A percentile compares a stretch with the other conserved stretches of the same genome.
Conservation (phyloP, 2,797 vertebrate genomes). For the Paratrypauchen microcephalus region DNA sequence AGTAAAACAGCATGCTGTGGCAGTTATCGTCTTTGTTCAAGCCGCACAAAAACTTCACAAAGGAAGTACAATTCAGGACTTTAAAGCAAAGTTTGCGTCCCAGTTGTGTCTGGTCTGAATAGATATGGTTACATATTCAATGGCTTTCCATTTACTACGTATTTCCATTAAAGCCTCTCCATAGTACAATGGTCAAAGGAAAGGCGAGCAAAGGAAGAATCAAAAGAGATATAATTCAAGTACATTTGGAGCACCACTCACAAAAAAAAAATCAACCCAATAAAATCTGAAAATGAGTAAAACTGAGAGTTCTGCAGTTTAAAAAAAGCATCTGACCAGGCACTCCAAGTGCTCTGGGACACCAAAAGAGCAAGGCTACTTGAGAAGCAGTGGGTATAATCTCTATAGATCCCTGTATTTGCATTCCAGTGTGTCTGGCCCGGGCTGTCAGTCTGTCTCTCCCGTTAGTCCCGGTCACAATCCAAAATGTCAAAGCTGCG, state of each 20-base stretch:
- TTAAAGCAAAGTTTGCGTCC: conserved; percentile 48
- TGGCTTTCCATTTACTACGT: conserved; percentile 56
- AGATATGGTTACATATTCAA: conserved; percentile 46
- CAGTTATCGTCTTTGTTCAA: conserved; percentile 14
- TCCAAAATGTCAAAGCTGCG: conserved; percentile 44
- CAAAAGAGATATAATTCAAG: conserved; percentile 37
- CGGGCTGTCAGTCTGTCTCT: conserved; percentile 52
- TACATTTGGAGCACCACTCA: conserved; percentile 48
- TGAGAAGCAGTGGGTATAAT: conserved; percentile 51
- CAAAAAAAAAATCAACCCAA: conserved; percentile 36
- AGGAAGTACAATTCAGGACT: conserved; percentile 39
- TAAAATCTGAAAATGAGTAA: conserved; percentile 17
- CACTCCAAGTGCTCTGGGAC: conserved; percentile 29
- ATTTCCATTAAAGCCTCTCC: conserved; percentile 62
- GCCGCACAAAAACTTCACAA: conserved; percentile 15
- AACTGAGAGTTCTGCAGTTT: conserved; percentile 31
- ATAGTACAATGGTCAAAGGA: conserved; percentile 33
- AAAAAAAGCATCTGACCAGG: conserved; percentile 38
- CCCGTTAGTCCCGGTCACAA: conserved; percentile 54
- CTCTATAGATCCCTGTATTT: conserved; percentile 59
- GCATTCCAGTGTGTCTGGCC: conserved; percentile 68
- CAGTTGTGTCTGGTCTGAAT: conserved; percentile 45
- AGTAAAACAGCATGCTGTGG: conserved; percentile 11
- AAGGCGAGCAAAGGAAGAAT: conserved; percentile 11
- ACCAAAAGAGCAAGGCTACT: conserved; percentile 29